Evolutionary conservation across 1,140 invertebrate genomes (phyloP).

Genomic region (Drosophila dunni): DNA sequence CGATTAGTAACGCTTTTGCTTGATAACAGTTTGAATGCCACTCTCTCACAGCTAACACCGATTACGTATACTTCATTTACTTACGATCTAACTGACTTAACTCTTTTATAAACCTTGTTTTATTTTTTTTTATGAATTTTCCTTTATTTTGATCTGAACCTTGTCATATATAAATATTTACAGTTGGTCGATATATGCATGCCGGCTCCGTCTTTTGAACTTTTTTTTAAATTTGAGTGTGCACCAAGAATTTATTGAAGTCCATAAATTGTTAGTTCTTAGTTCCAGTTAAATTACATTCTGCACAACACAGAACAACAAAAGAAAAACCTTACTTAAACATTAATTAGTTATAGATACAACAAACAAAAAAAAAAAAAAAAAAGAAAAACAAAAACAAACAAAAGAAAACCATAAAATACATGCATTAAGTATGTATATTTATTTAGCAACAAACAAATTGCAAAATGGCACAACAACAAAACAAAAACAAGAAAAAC

Average conservation of each 20-base stretch:
- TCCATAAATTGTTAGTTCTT: constrained; percentile 55
- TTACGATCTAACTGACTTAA: constrained; percentile 51
- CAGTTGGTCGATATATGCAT: constrained; percentile 85
- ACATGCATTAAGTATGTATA: constrained; percentile 53
- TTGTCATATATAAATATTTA: constrained; percentile 79
- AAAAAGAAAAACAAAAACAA: constrained; percentile 21
- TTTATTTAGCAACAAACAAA: constrained; percentile 57
- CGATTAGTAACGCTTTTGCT: constrained; percentile 62
- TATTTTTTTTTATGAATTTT: constrained; percentile 55
- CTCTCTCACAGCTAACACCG: constrained; percentile 9
- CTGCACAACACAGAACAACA: constrained; percentile 48
- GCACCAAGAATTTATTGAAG: constrained; percentile 61
- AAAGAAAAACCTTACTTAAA: constrained; percentile 31
- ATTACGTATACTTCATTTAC: constrained; percentile 7
- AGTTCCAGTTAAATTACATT: constrained; percentile 55
- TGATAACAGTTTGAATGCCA: constrained; percentile 26
- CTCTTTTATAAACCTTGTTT: constrained; percentile 9
- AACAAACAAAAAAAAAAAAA: constrained; percentile 23
- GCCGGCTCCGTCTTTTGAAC: constrained; percentile 85
- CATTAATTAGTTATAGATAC: constrained; percentile 47
- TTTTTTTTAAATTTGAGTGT: constrained; percentile 68
- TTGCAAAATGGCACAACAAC: constrained; percentile 60
- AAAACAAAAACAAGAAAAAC: constrained; percentile 42
- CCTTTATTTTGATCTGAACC: constrained; percentile 36
- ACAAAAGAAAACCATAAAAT: constrained; percentile 9